Conservation (phyloP, 2,113 vertebrate species). For the Mugil cephalus region DNA sequence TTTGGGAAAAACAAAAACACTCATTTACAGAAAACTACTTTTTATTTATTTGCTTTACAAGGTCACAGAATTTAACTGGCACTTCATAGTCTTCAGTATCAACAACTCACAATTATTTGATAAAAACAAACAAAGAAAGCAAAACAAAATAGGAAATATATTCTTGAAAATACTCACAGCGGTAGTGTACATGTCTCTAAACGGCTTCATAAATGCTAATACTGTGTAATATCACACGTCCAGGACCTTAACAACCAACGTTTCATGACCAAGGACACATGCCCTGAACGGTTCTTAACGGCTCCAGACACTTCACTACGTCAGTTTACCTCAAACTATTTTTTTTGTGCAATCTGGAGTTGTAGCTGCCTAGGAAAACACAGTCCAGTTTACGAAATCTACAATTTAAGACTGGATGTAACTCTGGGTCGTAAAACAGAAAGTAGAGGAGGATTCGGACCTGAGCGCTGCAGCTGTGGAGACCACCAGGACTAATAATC, state of each 20-base stretch:
- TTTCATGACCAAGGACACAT: neutral
- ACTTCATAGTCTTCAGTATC: conserved; percentile 23
- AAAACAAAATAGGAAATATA: conserved; percentile 19
- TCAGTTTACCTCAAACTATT: neutral
- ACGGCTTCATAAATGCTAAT: conserved; percentile 30
- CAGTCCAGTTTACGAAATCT: neutral
- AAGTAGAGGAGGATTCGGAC: neutral
- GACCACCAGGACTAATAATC: neutral
- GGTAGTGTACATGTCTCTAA: conserved; percentile 31
- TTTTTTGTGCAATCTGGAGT: neutral
- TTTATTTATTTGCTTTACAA: conserved; percentile 37
- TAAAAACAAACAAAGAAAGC: too few relatives aligned
- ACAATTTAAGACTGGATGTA: conserved; percentile 16
- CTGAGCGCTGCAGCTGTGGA: neutral
- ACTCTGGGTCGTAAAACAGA: neutral
- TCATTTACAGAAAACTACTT: conserved; percentile 4
- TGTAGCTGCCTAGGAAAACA: conserved; percentile 19
- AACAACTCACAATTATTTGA: neutral
- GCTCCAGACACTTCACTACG: too few relatives aligned
- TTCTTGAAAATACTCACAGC: conserved; percentile 25
- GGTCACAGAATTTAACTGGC: conserved; percentile 47
- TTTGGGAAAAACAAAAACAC: neutral
- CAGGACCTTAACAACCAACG: neutral
- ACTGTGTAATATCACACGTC: conserved; percentile 17
- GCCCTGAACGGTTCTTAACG: neutral